Percentiles rank a stretch among this genome's conserved stretches.
These are phyloP conservation scores for Folsomia manolachei DNA, from an alignment of 2,888 invertebrate genomes.

Conservation along the genomic window DNA sequence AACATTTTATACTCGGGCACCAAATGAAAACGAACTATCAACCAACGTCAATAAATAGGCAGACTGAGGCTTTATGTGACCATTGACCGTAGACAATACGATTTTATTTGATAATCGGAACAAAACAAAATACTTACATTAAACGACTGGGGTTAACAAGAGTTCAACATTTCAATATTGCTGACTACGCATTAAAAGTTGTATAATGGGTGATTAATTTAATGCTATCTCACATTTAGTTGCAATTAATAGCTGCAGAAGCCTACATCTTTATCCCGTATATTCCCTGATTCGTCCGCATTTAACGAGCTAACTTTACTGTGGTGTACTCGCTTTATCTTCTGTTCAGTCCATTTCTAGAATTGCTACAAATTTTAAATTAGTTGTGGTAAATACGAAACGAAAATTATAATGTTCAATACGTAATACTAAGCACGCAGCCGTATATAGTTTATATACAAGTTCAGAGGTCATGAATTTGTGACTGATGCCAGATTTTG, in stretches of 20 bases:
- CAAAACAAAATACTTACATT: not conserved
- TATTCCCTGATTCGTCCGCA: no score
- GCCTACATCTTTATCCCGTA: not conserved
- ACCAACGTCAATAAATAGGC: not conserved
- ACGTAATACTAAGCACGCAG: no score
- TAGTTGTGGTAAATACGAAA: no score
- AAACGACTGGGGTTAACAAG: not conserved
- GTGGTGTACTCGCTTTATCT: no score
- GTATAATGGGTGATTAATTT: not conserved
- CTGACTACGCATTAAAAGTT: not conserved
- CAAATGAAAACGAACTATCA: not conserved
- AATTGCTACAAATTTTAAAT: no score
- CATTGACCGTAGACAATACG: not conserved
- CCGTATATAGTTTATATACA: no score
- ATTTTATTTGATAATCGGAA: no score
- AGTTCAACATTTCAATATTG: not conserved
- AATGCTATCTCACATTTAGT: not conserved
- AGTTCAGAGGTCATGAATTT: no score
- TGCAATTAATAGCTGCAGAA: not conserved
- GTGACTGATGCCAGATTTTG: no score
- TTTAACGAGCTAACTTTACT: no score
- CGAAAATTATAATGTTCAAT: not conserved
- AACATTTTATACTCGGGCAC: no score
- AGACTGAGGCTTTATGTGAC: not conserved
- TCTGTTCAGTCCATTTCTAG: no score